Evolutionary conservation across 2,888 invertebrate genomes (phyloP), one percentile per base, ranked within the genome.

Genomic region (Chrysopilus asiliformis): DNA sequence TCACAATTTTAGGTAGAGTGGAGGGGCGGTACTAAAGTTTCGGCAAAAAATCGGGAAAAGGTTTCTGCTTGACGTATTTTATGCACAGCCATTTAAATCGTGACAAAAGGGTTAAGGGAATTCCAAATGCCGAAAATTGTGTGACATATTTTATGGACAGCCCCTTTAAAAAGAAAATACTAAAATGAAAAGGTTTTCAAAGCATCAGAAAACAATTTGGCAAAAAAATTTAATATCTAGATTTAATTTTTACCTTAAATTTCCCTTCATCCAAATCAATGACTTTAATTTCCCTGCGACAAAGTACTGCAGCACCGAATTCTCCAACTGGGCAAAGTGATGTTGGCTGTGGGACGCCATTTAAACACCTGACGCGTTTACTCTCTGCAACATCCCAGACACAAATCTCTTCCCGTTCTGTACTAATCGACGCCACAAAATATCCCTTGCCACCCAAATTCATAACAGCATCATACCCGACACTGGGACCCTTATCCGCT

Each of bases 311-410:
- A 42, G 82, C 84, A 43, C 73, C 72, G 55, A 69, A 73, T 53
- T 76, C 72, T 51, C 84, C 82, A 34, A 86, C 79, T 34, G 85
- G 79, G 47, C 78, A 77, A 49, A 86, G 57, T 51, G 79, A 78
- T 42, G 79, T 77, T 0, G 89, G 89, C 50, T 82, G 79, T 2
- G 78, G 73, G 28, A 89, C 72, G 1, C 80, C 80, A 34, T 69
- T 71, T 42, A 89, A 60, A 35, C 74, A 77, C 14, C 86, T 66
- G 1, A 85, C 77, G 39, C 73, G 64, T 45, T 68, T 65, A 54
- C 76, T 72, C 59, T 65, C 69, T 45, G 68, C 65, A 12, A 82
- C 73, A 65, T 86, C 79, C 84, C 86, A 86, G 7, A 89, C 83
- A 48, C 75, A 75, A 26, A 89, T 76, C 58, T 84, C 83, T 48